Percentiles rank a stretch among this genome's conserved stretches.
Evolutionary conservation across 2,888 invertebrate genomes (phyloP).

Genomic region (Norana najaformis): DNA sequence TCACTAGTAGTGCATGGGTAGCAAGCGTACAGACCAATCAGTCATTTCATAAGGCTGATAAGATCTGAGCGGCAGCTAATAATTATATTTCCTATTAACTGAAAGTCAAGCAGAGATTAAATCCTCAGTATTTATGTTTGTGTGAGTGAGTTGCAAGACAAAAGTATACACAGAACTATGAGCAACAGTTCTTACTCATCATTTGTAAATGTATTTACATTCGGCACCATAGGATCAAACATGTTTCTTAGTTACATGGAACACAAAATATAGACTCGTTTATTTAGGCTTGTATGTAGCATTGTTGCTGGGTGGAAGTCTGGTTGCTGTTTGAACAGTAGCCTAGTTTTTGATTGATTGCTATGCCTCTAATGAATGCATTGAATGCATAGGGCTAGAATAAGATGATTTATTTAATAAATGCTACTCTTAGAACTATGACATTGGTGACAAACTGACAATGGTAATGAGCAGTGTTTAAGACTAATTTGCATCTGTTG

Average conservation of each 20-base stretch:
- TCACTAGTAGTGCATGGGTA: not conserved
- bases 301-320: not conserved
- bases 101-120: not conserved
- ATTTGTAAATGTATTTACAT: not conserved
- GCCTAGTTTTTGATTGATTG: not conserved
- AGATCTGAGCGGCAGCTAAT: not conserved
- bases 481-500: not conserved
- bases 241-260: constrained; percentile 7
- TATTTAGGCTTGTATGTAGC: not conserved
- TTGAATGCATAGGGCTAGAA: not conserved
- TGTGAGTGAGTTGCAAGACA: not conserved
- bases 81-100: not conserved
- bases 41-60: not conserved
- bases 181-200: not conserved
- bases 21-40: not conserved
- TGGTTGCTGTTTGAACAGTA: not conserved
- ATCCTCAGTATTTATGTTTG: not conserved
- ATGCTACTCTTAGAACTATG: not conserved
- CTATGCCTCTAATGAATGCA: not conserved
- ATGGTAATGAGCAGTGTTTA: not conserved
- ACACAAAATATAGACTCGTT: not conserved
- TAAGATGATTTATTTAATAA: not conserved
- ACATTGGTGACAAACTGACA: not conserved
- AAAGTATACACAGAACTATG: not conserved
- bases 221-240: not conserved